These are phyloP conservation scores for Hartigia nigra DNA, from an alignment of 2,888 invertebrate genomes.

Conservation along the genomic window DNA sequence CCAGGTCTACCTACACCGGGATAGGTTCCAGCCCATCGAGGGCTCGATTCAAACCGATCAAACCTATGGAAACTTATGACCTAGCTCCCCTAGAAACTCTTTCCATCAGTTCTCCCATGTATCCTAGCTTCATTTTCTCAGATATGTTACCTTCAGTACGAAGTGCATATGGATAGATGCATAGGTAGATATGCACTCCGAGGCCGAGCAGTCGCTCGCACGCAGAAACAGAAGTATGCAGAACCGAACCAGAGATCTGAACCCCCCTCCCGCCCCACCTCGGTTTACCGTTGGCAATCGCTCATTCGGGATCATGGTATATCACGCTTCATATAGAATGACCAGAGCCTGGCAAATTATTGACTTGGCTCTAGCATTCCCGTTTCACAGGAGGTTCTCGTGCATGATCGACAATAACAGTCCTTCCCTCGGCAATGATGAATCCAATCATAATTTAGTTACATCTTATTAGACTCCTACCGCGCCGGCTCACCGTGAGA, in stretches of 20 bases:
- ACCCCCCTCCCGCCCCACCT: conserved; percentile 24
- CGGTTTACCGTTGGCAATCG: conserved; percentile 54
- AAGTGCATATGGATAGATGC: not conserved
- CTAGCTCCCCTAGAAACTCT: not conserved
- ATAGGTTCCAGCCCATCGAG: not conserved
- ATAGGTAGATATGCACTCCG: not conserved
- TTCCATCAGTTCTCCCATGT: not conserved
- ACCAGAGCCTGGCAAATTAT: conserved; percentile 52
- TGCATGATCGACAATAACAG: conserved; percentile 56
- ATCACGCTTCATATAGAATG: conserved; percentile 60
- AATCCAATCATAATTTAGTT: conserved; percentile 65
- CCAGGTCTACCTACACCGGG: not conserved
- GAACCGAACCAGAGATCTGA: not conserved
- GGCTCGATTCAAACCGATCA: not conserved
- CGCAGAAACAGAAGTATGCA: not conserved
- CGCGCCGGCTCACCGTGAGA: conserved; percentile 62
- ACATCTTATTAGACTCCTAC: conserved; percentile 65
- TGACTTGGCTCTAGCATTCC: conserved; percentile 40
- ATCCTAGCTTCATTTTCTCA: not conserved
- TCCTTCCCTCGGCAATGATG: conserved; percentile 61
- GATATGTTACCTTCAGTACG: not conserved
- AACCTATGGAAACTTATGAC: not conserved
- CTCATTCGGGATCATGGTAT: conserved; percentile 61
- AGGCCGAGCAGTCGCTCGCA: not conserved
- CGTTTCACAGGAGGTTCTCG: not conserved